Conservation (phyloP, 2,888 invertebrate species). For the Tipula vernalis region DNA sequence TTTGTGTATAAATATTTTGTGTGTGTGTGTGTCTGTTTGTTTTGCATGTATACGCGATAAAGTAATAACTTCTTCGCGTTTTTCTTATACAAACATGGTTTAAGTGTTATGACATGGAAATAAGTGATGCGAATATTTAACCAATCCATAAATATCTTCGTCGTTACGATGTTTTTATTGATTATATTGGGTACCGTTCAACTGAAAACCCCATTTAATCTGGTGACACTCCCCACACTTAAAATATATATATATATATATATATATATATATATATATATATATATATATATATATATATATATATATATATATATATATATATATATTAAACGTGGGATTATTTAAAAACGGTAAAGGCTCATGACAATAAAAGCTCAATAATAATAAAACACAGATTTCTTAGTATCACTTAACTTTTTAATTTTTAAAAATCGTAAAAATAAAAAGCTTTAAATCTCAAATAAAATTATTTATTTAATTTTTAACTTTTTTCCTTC, state of each 20-base stretch:
- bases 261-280: neutral
- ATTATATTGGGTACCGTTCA: neutral
- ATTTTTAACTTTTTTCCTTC: neutral
- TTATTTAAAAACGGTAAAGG: neutral
- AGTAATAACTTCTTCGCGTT: neutral
- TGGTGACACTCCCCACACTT: neutral
- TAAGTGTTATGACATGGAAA: neutral
- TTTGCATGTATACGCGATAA: neutral
- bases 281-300: neutral
- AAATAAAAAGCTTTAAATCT: neutral
- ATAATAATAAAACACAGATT: neutral
- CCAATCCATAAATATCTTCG: neutral
- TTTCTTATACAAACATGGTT: neutral
- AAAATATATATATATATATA: too few species aligned
- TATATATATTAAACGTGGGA: neutral
- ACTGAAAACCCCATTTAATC: neutral
- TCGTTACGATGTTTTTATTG: neutral
- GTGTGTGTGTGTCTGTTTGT: neutral
- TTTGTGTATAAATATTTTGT: neutral
- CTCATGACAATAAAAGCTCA: neutral
- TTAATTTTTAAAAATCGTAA: neutral
- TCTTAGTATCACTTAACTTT: neutral
- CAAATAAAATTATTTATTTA: neutral
- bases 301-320: too few species aligned
- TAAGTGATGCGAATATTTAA: neutral